These are phyloP conservation scores for Noctua fimbriata DNA, from an alignment of 2,888 invertebrate species.

Conservation along the genomic window DNA sequence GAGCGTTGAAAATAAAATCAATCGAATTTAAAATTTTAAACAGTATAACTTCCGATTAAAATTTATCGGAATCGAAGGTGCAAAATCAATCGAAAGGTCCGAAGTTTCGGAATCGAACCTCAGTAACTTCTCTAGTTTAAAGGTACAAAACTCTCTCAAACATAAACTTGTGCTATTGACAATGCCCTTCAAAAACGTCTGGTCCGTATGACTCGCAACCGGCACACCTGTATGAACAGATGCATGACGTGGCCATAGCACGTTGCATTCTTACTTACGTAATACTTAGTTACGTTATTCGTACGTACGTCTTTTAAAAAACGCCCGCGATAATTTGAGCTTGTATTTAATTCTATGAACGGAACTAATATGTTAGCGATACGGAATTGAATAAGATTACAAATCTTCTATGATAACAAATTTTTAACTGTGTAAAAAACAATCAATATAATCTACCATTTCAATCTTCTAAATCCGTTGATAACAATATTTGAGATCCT, in stretches of 20 bases:
- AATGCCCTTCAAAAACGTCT: background rate
- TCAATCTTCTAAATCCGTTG: conserved; percentile 14
- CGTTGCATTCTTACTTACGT: background rate
- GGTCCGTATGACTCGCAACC: background rate
- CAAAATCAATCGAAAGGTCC: too few species aligned
- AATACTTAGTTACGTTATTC: too few species aligned
- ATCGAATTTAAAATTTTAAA: too few species aligned
- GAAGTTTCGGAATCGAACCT: too few species aligned
- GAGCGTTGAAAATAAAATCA: too few species aligned
- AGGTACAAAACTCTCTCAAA: background rate
- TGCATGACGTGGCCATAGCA: background rate
- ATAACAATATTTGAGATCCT: conserved; percentile 30
- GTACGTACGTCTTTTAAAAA: background rate
- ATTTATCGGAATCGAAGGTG: too few species aligned
- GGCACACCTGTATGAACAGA: background rate
- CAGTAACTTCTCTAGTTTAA: too few species aligned
- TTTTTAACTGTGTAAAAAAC: background rate
- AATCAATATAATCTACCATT: background rate
- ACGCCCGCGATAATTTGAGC: background rate
- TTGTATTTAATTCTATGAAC: conserved; percentile 2
- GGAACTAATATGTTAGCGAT: background rate
- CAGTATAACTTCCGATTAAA: too few species aligned
- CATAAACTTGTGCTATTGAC: background rate
- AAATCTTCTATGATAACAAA: background rate
- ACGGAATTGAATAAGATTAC: background rate